Evolutionary conservation across 2,888 invertebrate genomes (phyloP), one percentile per base, ranked within the genome.

Genomic region (Cheiracanthium punctorium): DNA sequence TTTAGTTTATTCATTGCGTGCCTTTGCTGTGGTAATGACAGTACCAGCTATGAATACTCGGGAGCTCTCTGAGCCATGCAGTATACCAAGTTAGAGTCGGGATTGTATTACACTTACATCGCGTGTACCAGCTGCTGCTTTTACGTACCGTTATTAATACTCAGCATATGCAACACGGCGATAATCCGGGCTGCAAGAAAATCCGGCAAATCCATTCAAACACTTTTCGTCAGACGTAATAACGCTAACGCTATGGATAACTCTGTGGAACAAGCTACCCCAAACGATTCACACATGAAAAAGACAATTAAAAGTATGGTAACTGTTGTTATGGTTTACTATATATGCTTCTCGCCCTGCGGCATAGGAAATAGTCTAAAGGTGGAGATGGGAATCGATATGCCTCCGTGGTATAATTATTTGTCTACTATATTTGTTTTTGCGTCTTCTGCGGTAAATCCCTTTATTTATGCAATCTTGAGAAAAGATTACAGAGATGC

Each of bases 261-360:
- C 1, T n/a, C n/a, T 37, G 1, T 41, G 2, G 24, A 24, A n/a
- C 24, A 58, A 30, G 17, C 30, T 0, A 14, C n/a, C 0, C 0
- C 1, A 1, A 33, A 20, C 1, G 70, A 69, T 12, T 14, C 28
- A 4, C 70, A 80, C 29, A 74, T 72, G 75, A 64, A 72, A 14
- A 87, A 87, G 58, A 82, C 82, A 67, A 71, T 73, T 10, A 87
- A 70, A 29, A 82, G 79, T 77, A 89, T 92, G 41, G 87, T 92
- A 1, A 89, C 91, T 0, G 90, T 92, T 0, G 90, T 92, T 14
- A 41, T 90, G 28, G 90, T 91, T 1, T 92, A 91, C 88, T 91
- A 91, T 80, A 81, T 91, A 33, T 91, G 91, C 80, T 91, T 91
- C 89, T 90, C 91, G 0, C 92, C 91, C 0, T 92, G 91, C 88